Percentiles rank a stretch among this genome's conserved stretches.
These are phyloP conservation scores for Thaumetopoea pityocampa DNA, from an alignment of 1,140 invertebrate species.

Conservation along the genomic window DNA sequence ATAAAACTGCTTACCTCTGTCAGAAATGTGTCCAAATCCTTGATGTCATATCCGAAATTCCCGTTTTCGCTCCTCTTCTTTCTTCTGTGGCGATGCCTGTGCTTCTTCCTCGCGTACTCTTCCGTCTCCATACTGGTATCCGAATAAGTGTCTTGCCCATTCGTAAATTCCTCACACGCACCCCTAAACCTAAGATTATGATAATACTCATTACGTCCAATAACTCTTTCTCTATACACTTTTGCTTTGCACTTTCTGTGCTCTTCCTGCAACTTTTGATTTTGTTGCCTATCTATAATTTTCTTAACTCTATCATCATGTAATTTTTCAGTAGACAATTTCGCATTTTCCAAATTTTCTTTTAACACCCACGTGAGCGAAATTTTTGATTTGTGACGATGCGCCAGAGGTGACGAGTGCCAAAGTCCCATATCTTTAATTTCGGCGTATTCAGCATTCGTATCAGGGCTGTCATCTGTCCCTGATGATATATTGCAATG, in stretches of 20 bases:
- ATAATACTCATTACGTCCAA: constrained; percentile 57
- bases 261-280: constrained; percentile 31
- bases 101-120: constrained; percentile 45
- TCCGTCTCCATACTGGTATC: constrained; percentile 52
- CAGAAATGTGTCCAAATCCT: constrained; percentile 84
- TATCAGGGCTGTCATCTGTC: constrained; percentile 30
- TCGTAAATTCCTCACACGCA: constrained; percentile 56
- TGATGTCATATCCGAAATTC: constrained; percentile 84
- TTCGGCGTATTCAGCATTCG: constrained; percentile 56
- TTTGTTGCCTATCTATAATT: constrained; percentile 16
- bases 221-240: constrained; percentile 41
- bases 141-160: constrained; percentile 42
- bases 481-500: constrained; percentile 47
- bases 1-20: constrained; percentile 76
- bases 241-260: constrained; percentile 31
- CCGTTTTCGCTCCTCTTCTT: constrained; percentile 45
- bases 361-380: constrained; percentile 83
- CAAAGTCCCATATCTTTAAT: constrained; percentile 68
- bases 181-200: constrained; percentile 56
- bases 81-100: constrained; percentile 54
- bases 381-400: constrained; percentile 79
- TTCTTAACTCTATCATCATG: constrained; percentile 30
- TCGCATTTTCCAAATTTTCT: constrained; percentile 73
- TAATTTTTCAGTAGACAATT: constrained; percentile 42
- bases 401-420: constrained; percentile 65